Percentiles rank a stretch among this genome's conserved stretches.
phyloP scores from a whole-genome alignment of 2,113 vertebrate species.

The Hippolais icterina region DNA sequence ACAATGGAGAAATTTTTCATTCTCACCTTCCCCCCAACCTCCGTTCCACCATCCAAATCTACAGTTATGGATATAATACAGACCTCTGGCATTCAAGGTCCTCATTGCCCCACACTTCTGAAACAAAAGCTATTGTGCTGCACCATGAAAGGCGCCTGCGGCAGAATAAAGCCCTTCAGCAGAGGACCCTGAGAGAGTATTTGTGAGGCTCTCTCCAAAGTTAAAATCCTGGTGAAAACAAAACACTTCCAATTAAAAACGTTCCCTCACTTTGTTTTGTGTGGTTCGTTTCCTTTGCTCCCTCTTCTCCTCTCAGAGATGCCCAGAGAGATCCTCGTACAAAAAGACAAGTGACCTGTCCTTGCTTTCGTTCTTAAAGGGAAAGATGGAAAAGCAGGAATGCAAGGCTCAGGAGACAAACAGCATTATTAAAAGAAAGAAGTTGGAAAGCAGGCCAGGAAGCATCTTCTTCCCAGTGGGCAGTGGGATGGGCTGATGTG shows the following conservation, averaged over 20 bases:
- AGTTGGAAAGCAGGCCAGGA: not conserved
- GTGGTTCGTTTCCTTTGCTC: conserved; percentile 35
- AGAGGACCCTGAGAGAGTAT: conserved; percentile 50
- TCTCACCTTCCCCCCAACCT: conserved; percentile 75
- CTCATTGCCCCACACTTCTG: conserved; percentile 73
- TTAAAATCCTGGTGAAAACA: conserved; percentile 75
- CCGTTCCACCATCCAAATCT: conserved; percentile 69
- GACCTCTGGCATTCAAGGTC: conserved; percentile 74
- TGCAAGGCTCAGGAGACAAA: not conserved
- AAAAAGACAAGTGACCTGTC: conserved; percentile 75
- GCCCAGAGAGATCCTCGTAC: conserved; percentile 55
- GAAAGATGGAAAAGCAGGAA: conserved; percentile 15
- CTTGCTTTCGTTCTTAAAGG: conserved; percentile 69
- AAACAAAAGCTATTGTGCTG: conserved; percentile 80
- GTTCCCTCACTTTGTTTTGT: conserved; percentile 60
- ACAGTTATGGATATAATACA: conserved; percentile 75
- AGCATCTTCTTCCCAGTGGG: not conserved
- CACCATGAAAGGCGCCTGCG: conserved; percentile 65
- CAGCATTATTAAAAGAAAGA: not conserved
- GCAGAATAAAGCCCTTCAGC: conserved; percentile 65
- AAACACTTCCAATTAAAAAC: conserved; percentile 74
- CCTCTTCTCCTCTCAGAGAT: conserved; percentile 33
- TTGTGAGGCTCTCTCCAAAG: conserved; percentile 65
- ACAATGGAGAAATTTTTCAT: conserved; percentile 64
- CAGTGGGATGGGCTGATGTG: not conserved